phyloP scores from a whole-genome alignment of 2,888 invertebrate species.

The Lasioglossum leucozonium region DNA sequence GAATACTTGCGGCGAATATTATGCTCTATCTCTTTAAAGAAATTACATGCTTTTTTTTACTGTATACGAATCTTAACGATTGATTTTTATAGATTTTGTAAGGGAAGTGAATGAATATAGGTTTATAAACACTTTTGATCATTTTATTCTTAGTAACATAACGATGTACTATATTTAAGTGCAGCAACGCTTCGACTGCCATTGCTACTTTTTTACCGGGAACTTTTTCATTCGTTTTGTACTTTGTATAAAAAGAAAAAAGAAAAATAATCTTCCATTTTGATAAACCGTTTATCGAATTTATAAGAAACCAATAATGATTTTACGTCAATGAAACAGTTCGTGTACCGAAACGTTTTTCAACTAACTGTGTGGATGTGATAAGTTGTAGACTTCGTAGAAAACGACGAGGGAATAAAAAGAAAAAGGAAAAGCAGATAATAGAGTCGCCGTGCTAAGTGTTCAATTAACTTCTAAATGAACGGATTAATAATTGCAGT shows the following conservation, averaged over 20 bases:
- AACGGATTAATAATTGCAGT: slow-evolving; percentile 51
- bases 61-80: slow-evolving; percentile 43
- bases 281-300: slow-evolving; percentile 35
- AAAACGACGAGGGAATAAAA: slow-evolving; percentile 34
- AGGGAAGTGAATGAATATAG: slow-evolving; percentile 66
- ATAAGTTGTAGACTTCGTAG: slow-evolving; percentile 64
- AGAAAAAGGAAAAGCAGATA: slow-evolving; percentile 43
- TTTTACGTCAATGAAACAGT: slow-evolving; percentile 34
- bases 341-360: slow-evolving; percentile 49
- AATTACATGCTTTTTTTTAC: slow-evolving; percentile 25
- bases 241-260: slow-evolving; percentile 22
- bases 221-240: slow-evolving; percentile 46
- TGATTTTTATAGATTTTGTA: slow-evolving; percentile 48
- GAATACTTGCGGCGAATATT: slow-evolving; percentile 30
- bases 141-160: slow-evolving; percentile 67
- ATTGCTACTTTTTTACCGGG: slow-evolving; percentile 54
- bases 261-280: slow-evolving; percentile 30
- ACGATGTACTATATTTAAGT: slow-evolving; percentile 58
- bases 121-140: slow-evolving; percentile 73
- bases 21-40: slow-evolving; percentile 25
- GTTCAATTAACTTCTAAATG: slow-evolving; percentile 46
- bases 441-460: slow-evolving; percentile 76
- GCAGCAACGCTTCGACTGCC: slow-evolving; percentile 58
- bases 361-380: slow-evolving; percentile 65
- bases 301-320: slow-evolving; percentile 26